Evolutionary conservation across 1,140 invertebrate species (phyloP), one percentile per base, ranked within the genome.

Genomic region (Yoshiicerus persimilis): DNA sequence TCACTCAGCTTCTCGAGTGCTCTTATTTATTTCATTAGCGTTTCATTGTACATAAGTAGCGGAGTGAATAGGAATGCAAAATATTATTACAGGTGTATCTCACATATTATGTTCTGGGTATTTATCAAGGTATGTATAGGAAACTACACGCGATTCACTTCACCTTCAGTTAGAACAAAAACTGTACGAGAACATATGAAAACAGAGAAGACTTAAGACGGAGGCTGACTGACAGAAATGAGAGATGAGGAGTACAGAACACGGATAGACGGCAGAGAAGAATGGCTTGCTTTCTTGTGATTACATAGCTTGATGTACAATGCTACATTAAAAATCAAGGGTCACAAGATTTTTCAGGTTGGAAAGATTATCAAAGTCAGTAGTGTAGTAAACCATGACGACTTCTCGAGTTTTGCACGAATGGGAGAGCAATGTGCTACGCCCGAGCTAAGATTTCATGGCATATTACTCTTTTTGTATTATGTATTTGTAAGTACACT

Each of bases 341-440:
- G 88, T 87, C 88, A 89, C 39, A 87, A 27, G 34, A 84, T 38
- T 89, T 89, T 89, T 89, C 83, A 89, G 88, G 88, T 89, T 89
- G 86, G 88, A 87, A 89, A 89, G 86, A 89, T 89, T 89, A 87
- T 86, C 88, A 88, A 86, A 88, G 88, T 84, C 88, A 88, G 66
- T 88, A 88, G 88, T 88, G 88, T 88, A 86, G 88, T 88, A 88
- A 88, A 88, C 84, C 85, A 88, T 88, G 88, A 88, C 84, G 88
- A 66, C 66, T 86, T 84, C 25, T 88, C 10, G 80, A 64, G 34
- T 85, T 84, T 47, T 84, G 83, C 83, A 84, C 41, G 47, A 86
- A 86, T 62, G 85, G 41, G 83, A 84, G 83, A 84, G 41, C 41
- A 84, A 84, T 56, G 41, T 84, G 41, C 83, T 84, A 84, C 38